A percentile compares a stretch with the other conserved stretches of the same genome.
Evolutionary conservation across 2,113 vertebrate genomes (phyloP).

Genomic region (Henicopernis longicauda): DNA sequence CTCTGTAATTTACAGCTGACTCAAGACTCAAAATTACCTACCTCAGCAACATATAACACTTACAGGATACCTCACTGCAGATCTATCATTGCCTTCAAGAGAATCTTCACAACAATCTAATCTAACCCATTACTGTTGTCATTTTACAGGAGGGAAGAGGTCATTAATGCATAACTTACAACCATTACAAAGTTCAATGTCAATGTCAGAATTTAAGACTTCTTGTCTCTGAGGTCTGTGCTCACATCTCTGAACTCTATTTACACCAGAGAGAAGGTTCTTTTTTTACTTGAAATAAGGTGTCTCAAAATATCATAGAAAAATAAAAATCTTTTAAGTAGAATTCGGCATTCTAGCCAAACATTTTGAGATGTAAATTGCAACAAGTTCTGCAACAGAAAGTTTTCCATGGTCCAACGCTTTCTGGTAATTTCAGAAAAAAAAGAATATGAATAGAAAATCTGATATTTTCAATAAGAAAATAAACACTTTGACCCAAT

Average conservation of each 20-base stretch:
- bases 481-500: not conserved
- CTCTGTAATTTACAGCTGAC: not conserved
- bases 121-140: not conserved
- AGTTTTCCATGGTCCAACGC: not conserved
- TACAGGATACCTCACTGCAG: not conserved
- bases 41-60: accelerated
- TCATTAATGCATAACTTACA: not conserved
- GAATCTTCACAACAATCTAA: not conserved
- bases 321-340: not conserved
- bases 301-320: not conserved
- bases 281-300: not conserved
- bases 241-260: not conserved
- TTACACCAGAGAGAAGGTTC: not conserved
- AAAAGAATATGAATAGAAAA: not conserved
- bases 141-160: not conserved
- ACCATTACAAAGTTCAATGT: not conserved
- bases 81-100: not conserved
- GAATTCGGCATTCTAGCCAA: not conserved
- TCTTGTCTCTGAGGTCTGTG: not conserved
- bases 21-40: not conserved
- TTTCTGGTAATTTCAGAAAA: not conserved
- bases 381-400: not conserved
- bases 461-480: not conserved
- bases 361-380: not conserved
- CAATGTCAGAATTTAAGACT: not conserved